Evolutionary conservation across 2,888 invertebrate genomes (phyloP).

Genomic region (Dasypogon diadema): DNA sequence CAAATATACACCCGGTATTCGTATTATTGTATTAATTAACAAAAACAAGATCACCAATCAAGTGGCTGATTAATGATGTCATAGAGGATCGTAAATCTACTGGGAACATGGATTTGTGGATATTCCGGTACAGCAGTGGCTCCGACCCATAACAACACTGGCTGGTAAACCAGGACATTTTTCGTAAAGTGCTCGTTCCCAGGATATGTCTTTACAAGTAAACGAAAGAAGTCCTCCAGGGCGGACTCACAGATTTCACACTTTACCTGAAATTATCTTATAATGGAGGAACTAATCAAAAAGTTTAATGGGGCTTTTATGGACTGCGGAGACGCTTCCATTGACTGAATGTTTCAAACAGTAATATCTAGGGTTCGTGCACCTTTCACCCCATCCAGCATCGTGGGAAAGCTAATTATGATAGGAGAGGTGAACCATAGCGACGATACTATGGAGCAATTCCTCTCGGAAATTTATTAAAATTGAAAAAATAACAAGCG

Average conservation of each 20-base stretch:
- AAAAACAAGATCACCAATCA: conserved; percentile 59
- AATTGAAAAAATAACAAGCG: conserved; percentile 52
- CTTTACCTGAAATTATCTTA: background rate
- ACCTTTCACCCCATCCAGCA: conserved; percentile 20
- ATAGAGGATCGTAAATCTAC: conserved; percentile 58
- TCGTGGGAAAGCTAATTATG: background rate
- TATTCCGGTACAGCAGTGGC: conserved; percentile 27
- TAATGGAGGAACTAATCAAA: conserved; percentile 9
- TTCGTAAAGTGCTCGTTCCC: conserved; percentile 19
- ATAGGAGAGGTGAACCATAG: background rate
- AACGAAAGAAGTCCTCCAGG: background rate
- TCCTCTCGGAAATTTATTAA: conserved; percentile 55
- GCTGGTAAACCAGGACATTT: conserved; percentile 48
- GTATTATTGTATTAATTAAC: conserved; percentile 58
- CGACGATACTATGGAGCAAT: conserved; percentile 23
- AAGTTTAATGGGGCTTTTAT: conserved; percentile 19
- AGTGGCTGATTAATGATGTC: conserved; percentile 58
- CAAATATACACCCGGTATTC: conserved; percentile 31
- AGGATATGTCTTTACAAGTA: background rate
- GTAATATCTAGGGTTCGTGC: background rate
- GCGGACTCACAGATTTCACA: background rate
- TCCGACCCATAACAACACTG: conserved; percentile 26
- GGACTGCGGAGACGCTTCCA: conserved; percentile 10
- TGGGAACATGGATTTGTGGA: conserved; percentile 55
- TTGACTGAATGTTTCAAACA: conserved; percentile 4